A percentile compares a stretch with the other conserved stretches of the same genome.
Evolutionary conservation across 2,888 invertebrate species (phyloP).

Genomic region (Diarsia mendica): DNA sequence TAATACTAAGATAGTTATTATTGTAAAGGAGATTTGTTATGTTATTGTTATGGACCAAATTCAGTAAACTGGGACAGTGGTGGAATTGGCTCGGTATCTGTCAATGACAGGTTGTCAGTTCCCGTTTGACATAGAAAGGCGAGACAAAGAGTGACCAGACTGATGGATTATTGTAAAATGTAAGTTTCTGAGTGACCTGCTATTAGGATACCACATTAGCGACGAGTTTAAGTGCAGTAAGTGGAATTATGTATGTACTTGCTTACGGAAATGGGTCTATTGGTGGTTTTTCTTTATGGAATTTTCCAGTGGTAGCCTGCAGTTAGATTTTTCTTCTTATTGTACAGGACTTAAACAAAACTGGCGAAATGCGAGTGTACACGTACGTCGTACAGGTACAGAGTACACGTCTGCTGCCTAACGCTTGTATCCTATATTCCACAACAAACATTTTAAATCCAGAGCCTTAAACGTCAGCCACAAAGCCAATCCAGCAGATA

Average conservation of each 20-base stretch:
- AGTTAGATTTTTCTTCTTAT: neutral
- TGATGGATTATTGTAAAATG: conserved; percentile 46
- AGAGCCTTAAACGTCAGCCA: conserved; percentile 15
- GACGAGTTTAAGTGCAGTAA: too few species aligned
- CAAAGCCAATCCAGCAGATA: conserved; percentile 30
- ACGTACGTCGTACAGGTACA: too few species aligned
- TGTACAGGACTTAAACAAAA: neutral
- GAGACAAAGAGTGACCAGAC: conserved; percentile 53
- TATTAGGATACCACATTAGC: neutral
- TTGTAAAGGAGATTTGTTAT: conserved; percentile 19
- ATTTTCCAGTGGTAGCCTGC: neutral
- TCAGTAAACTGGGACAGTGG: neutral
- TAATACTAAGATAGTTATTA: conserved; percentile 32
- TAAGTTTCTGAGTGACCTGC: conserved; percentile 26
- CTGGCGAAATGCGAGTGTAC: neutral
- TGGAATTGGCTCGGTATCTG: conserved; percentile 22
- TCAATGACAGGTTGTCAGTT: conserved; percentile 28
- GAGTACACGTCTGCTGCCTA: too few species aligned
- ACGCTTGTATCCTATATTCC: too few species aligned
- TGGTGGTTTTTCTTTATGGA: neutral
- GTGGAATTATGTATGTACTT: too few species aligned
- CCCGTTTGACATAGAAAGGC: conserved; percentile 45
- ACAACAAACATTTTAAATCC: conserved; percentile 9
- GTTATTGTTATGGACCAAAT: conserved; percentile 34
- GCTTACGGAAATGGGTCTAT: too few species aligned